Evolutionary conservation across 1,140 invertebrate species (phyloP), one percentile per base, ranked within the genome.

Genomic region (Forficula auricularia): DNA sequence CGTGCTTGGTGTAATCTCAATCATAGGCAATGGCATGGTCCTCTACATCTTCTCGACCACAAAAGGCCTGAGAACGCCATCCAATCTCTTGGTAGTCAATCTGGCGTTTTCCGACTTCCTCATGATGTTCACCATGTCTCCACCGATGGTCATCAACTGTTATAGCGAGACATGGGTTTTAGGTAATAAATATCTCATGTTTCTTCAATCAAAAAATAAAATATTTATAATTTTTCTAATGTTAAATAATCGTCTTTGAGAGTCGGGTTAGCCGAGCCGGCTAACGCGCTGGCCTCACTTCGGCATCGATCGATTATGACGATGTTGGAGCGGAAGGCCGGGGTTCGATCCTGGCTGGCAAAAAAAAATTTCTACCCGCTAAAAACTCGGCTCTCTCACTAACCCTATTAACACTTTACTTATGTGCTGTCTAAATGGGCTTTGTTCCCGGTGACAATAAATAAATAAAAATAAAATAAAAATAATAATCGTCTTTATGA

Each of bases 81-180:
- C 82, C 43, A 90, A 90, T 60, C 58, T 88, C 42, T 66, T 87
- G 20, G 77, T 88, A 9, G 72, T 88, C 33, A 90, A 90, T 61
- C 65, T 90, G 50, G 84, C 85, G 6, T 76, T 88, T 56, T 85
- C 80, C 8, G 85, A 91, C 56, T 86, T 90, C 53, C 60, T 77
- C 30, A 89, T 91, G 79, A 90, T 89, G 82, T 65, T 78, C 43
- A 62, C 61, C 42, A 84, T 86, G 77, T 72, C 77, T 47, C 82
- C 84, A 18, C 68, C 82, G 44, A 86, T 88, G 81, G 74, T 84
- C 22, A 71, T 85, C 46, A 90, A 84, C 62, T 82, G 83, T 59
- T 87, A 82, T 54, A 71, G 79, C 51, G 82, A 87, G 64, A 87
- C 82, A 7, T 89, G 84, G 85, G 72, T 82, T 37, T 68, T 84